Evolutionary conservation across 2,797 vertebrate genomes (phyloP).

Genomic region (Vespertilio murinus): DNA sequence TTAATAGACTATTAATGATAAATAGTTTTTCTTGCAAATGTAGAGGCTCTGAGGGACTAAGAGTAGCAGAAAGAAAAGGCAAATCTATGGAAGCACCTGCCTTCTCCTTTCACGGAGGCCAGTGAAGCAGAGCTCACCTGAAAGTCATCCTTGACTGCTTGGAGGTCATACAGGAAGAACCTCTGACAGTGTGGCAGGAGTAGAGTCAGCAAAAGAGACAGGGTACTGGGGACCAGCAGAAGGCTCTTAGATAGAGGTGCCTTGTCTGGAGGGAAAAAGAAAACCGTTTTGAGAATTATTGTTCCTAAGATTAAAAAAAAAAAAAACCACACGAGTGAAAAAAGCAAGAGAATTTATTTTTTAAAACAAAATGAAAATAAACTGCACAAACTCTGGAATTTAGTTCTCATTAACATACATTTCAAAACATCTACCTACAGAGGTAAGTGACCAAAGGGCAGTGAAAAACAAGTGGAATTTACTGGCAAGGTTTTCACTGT

Average conservation of each 20-base stretch:
- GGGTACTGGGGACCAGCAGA: conserved; percentile 90
- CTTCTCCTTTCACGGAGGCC: not conserved
- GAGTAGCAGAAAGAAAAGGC: not conserved
- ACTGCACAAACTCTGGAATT: not conserved
- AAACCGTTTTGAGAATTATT: conserved; percentile 42
- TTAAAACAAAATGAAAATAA: not conserved
- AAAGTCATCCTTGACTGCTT: conserved; percentile 88
- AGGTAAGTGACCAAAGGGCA: not conserved
- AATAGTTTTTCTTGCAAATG: not conserved
- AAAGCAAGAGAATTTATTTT: conserved; percentile 18
- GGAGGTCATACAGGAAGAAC: conserved; percentile 92
- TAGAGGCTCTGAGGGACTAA: not conserved
- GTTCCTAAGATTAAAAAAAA: conserved; percentile 11
- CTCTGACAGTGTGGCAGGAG: conserved; percentile 93
- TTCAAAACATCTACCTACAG: not conserved
- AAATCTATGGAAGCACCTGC: not conserved
- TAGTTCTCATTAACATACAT: not conserved
- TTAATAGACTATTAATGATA: not conserved
- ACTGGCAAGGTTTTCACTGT: not conserved
- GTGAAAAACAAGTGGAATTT: not conserved
- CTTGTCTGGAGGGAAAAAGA: conserved; percentile 89
- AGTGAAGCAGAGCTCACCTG: conserved; percentile 86
- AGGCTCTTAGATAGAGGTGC: conserved; percentile 96
- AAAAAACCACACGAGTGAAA: not conserved
- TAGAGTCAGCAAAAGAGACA: conserved; percentile 91